A percentile compares a stretch with the other conserved stretches of the same genome.
Evolutionary conservation across 2,888 invertebrate species (phyloP).

Genomic region (Phyto melanocephala): DNA sequence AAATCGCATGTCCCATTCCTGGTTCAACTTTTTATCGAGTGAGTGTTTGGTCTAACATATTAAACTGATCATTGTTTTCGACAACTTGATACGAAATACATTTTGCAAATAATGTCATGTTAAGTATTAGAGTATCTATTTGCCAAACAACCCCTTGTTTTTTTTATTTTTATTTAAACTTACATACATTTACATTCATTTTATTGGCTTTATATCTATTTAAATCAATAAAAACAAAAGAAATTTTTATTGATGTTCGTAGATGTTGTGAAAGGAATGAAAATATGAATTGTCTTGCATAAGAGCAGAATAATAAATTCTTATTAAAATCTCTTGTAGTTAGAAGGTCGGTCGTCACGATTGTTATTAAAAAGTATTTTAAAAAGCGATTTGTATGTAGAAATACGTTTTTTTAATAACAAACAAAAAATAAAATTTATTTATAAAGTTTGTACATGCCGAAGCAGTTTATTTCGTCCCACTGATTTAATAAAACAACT

Average conservation of each 20-base stretch:
- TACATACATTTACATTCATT: slow-evolving; percentile 12
- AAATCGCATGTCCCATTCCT: no score
- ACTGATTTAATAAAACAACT: no score
- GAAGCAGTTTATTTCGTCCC: no score
- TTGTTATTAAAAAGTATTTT: no score
- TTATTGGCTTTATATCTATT: slow-evolving; percentile 30
- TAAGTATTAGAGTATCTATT: slow-evolving; percentile 34
- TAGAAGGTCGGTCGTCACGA: neutral
- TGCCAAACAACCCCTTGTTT: neutral
- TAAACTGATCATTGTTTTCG: slow-evolving; percentile 77
- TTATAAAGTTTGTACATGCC: no score
- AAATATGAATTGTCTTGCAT: slow-evolving; percentile 1
- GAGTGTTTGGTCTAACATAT: slow-evolving; percentile 72
- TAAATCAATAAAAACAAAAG: slow-evolving; percentile 15
- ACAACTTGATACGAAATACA: slow-evolving; percentile 70
- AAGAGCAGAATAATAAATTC: neutral
- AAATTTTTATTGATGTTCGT: neutral
- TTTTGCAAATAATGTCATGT: slow-evolving; percentile 63
- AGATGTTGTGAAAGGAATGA: neutral
- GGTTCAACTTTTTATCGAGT: slow-evolving; percentile 30
- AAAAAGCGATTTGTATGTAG: no score
- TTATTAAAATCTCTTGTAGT: neutral
- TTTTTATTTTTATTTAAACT: neutral
- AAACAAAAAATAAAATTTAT: no score
- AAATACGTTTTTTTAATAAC: no score